Conservation (phyloP, 2,797 vertebrate species). For the Pampus argenteus region DNA sequence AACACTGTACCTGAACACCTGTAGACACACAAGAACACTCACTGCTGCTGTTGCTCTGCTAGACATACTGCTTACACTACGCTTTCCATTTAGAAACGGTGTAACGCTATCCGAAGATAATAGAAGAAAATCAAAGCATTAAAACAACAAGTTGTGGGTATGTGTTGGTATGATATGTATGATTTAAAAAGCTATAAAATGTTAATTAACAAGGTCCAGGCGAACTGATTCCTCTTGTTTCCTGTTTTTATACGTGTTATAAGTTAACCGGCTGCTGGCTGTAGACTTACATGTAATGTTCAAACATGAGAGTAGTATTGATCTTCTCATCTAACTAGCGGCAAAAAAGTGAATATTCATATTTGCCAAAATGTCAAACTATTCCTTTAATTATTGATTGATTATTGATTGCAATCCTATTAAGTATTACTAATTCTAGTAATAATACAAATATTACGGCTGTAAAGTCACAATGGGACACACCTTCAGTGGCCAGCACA, state of each 20-base stretch:
- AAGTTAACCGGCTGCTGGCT: neutral
- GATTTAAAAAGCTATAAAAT: no score
- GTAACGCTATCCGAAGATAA: no score
- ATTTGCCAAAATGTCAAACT: neutral
- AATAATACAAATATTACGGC: neutral
- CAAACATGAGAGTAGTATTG: neutral
- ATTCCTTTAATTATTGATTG: neutral
- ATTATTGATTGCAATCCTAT: neutral
- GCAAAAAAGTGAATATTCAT: neutral
- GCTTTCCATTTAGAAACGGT: no score
- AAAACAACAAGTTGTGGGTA: no score
- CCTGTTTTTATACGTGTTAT: neutral
- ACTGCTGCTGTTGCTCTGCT: no score
- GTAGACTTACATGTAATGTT: neutral
- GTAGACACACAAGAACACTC: no score
- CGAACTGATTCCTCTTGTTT: neutral
- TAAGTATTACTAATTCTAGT: neutral
- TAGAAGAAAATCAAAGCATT: no score
- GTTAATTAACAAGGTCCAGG: no score
- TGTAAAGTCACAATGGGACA: constrained; percentile 7
- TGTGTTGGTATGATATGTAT: no score
- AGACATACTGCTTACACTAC: no score
- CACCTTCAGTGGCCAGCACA: neutral
- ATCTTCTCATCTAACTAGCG: neutral
- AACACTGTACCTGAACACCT: no score